Conservation (phyloP, 1,140 invertebrate genomes). For the Nymphalis io region DNA sequence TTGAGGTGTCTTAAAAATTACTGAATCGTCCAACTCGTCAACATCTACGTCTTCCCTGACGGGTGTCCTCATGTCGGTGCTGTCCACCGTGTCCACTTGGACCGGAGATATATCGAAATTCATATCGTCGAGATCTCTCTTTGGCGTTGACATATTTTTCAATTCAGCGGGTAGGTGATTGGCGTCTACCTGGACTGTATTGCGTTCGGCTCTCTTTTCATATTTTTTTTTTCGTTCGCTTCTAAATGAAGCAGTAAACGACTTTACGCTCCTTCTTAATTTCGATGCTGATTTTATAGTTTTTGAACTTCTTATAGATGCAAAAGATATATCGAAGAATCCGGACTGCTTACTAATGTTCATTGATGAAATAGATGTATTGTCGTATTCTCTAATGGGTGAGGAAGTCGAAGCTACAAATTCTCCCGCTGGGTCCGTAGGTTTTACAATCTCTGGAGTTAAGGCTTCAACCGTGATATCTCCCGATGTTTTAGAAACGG, state of each 20-base stretch:
- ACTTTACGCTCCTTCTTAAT: conserved; percentile 76
- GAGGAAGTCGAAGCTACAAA: conserved; percentile 75
- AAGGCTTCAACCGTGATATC: conserved; percentile 70
- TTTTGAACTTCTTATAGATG: conserved; percentile 73
- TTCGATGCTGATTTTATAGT: conserved; percentile 77
- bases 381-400: conserved; percentile 75
- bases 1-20: conserved; percentile 73
- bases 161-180: conserved; percentile 60
- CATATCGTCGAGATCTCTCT: conserved; percentile 68
- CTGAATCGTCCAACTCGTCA: conserved; percentile 67
- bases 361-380: conserved; percentile 74
- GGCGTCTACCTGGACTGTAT: conserved; percentile 66
- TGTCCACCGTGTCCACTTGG: conserved; percentile 73
- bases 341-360: conserved; percentile 78
- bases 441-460: conserved; percentile 67
- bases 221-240: conserved; percentile 80
- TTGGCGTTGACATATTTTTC: conserved; percentile 68
- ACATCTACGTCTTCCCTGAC: conserved; percentile 47
- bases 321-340: conserved; percentile 79
- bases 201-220: conserved; percentile 69
- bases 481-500: conserved; percentile 62
- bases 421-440: conserved; percentile 70
- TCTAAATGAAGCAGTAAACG: conserved; percentile 77
- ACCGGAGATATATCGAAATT: conserved; percentile 75
- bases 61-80: conserved; percentile 60